Conservation (phyloP, 2,888 invertebrate genomes). For the Eilema griseolum region DNA sequence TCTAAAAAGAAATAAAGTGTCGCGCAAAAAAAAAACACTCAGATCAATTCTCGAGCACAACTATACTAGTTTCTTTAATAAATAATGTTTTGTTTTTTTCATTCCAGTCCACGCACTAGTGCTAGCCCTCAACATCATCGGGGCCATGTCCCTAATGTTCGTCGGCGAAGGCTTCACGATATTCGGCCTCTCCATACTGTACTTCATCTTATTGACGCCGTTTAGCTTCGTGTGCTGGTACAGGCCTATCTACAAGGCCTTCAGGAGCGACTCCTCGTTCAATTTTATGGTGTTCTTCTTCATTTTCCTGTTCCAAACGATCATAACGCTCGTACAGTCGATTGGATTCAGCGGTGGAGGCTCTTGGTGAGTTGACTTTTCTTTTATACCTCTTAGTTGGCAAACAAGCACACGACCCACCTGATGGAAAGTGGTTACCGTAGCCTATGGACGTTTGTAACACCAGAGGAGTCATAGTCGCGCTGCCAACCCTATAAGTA, state of each 20-base stretch:
- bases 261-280: constrained; percentile 99
- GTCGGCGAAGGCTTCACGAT: constrained; percentile 88
- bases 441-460: too few relatives aligned
- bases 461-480: too few relatives aligned
- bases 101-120: constrained; percentile 95
- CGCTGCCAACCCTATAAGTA: too few relatives aligned
- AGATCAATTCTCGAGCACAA: too few relatives aligned
- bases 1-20: too few relatives aligned
- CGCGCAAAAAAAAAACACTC: too few relatives aligned
- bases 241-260: constrained; percentile 99
- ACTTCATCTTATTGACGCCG: constrained; percentile 96
- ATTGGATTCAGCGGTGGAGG: constrained; percentile 95
- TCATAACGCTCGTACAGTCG: constrained; percentile 95
- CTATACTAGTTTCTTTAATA: not conserved
- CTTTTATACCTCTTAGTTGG: too few relatives aligned
- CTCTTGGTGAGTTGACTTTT: constrained; percentile 91
- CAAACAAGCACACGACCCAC: too few relatives aligned
- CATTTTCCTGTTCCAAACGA: constrained; percentile 98
- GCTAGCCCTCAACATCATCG: constrained; percentile 94
- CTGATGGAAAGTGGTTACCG: too few relatives aligned
- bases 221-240: constrained; percentile 99
- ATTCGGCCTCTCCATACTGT: constrained; percentile 96
- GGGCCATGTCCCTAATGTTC: constrained; percentile 93
- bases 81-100: constrained; percentile 30
- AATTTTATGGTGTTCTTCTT: constrained; percentile 99